Base-by-base conservation (phyloP, 92 coral and sea anemone species). In the Bergia sp. region DNA sequence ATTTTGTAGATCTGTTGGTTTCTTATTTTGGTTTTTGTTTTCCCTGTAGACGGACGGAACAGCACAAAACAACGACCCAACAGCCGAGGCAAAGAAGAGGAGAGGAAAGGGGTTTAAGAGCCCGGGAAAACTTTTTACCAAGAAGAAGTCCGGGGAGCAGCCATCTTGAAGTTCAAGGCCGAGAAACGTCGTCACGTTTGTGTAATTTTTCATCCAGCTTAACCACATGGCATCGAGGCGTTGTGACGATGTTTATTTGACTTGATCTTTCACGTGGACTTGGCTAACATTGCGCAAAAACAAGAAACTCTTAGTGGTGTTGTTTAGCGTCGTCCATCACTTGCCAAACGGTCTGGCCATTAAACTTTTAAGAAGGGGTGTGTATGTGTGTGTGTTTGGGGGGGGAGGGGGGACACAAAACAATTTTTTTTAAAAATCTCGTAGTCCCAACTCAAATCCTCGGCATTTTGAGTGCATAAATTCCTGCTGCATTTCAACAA, bases 91-190 rank as follows among this genome's bases (percentile, higher is more conserved):
- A 79, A 86, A 82, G 86, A 90, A 90, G 64, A 44, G 66, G 58
- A 85, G 67, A 85, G 98, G 98, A 20, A 95, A 87, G 78, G 96
- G 96, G 21, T 95, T 95, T 79, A 95, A 92, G 86, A 93, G 98
- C 86, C 98, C 98, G 37, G 98, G 98, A 18, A 95, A 95, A 95
- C 92, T 95, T 49, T 94, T 90, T 82, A 90, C 80, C 84, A 92
- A 91, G 89, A 77, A 81, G 74, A 89, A 91, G 57, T 89, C 94
- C 43, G 94, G 88, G 80, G 85, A 88, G 47, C 93, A 82, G 71
- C 44, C 72, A 16, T 88, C 86, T 86, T 82, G 86, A 87, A 87
- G 43, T 77, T 76, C 88, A 71, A 89, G 80, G 21, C 42, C 43
- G 74, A 45, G 37, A 43, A 50, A 67, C 61, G 77, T 82, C 55